phyloP scores from a whole-genome alignment of 2,113 vertebrate species.

The Oncorhynchus mykiss region DNA sequence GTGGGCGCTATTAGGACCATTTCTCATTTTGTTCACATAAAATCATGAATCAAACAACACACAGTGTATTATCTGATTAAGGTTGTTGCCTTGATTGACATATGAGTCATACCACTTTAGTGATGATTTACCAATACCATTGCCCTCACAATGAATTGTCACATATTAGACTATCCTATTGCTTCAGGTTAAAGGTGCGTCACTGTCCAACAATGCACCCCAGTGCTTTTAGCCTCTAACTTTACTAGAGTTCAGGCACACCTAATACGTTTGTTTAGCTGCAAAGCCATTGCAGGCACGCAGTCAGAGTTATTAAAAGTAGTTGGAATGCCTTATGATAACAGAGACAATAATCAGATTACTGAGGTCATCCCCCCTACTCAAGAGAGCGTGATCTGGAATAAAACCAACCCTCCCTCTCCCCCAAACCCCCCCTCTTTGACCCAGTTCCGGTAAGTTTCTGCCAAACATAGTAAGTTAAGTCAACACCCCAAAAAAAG shows the following conservation, averaged over 20 bases:
- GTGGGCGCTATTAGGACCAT: no score
- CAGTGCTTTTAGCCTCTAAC: constrained; percentile 2
- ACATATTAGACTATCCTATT: neutral
- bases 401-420: neutral
- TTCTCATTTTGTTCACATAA: no score
- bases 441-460: constrained; percentile 39
- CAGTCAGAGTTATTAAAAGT: constrained; percentile 33
- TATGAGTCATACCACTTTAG: neutral
- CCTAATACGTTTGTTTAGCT: constrained; percentile 10
- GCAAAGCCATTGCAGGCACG: constrained; percentile 4
- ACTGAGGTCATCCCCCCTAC: constrained; percentile 19
- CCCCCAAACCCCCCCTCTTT: neutral
- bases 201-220: neutral
- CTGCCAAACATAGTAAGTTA: constrained; percentile 26
- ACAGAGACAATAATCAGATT: constrained; percentile 38
- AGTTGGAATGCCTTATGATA: constrained; percentile 20
- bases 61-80: no score
- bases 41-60: no score
- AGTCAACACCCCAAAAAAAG: neutral
- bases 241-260: constrained; percentile 5
- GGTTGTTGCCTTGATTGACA: neutral
- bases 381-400: constrained; percentile 6
- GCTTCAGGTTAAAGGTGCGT: neutral
- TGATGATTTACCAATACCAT: neutral
- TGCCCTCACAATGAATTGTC: neutral